Conservation (phyloP, 2,888 invertebrate genomes). For the Ptychoptera albimana region DNA sequence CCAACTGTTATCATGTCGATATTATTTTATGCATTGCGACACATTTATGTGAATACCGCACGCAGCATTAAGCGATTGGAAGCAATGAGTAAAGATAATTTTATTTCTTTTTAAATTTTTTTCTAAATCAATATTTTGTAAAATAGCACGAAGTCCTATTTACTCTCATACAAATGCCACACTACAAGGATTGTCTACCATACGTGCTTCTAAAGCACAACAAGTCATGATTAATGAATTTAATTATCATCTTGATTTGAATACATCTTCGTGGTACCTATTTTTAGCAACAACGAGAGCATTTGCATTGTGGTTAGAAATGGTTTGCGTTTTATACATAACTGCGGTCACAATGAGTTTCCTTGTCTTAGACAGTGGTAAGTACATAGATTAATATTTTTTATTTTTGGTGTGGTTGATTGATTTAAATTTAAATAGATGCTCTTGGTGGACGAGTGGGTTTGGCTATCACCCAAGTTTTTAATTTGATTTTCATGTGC, state of each 20-base stretch:
- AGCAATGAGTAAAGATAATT: slow-evolving; percentile 44
- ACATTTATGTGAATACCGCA: slow-evolving; percentile 55
- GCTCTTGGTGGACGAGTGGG: slow-evolving; percentile 33
- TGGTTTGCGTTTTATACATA: slow-evolving; percentile 50
- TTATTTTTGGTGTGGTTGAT: neutral
- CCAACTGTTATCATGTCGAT: slow-evolving; percentile 47
- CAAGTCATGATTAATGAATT: slow-evolving; percentile 39
- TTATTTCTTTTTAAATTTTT: neutral
- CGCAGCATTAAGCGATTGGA: slow-evolving; percentile 58
- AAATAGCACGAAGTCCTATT: slow-evolving; percentile 49
- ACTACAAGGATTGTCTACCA: slow-evolving; percentile 52
- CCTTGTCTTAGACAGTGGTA: slow-evolving; percentile 31
- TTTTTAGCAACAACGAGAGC: slow-evolving; percentile 51
- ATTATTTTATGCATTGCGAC: slow-evolving; percentile 50
- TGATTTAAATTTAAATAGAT: slow-evolving; percentile 4
- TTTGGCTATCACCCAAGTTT: slow-evolving; percentile 35
- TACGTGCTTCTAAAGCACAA: slow-evolving; percentile 48
- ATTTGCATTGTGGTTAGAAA: slow-evolving; percentile 57
- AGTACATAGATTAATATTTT: neutral
- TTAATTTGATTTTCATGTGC: slow-evolving; percentile 33
- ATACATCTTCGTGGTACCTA: slow-evolving; percentile 56
- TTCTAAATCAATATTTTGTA: neutral
- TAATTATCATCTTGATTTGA: slow-evolving; percentile 39
- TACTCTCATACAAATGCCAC: slow-evolving; percentile 55
- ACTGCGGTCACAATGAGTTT: slow-evolving; percentile 46